These are phyloP conservation scores for Camponotus fellah DNA, from an alignment of 2,888 invertebrate species.

Conservation along the genomic window DNA sequence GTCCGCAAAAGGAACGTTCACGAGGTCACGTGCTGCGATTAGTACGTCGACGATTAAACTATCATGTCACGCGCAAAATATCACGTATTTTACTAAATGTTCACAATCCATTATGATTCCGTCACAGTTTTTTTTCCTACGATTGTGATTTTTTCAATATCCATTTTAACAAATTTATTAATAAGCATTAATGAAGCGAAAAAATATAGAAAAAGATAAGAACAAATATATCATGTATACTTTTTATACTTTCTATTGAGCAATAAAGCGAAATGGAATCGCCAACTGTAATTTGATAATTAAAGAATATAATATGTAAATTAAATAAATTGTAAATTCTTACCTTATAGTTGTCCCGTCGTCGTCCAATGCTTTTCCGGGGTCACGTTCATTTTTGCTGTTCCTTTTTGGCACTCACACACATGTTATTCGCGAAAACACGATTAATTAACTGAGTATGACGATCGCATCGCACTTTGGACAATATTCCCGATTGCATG, in stretches of 20 bases:
- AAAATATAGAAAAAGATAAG: neutral
- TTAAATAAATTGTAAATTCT: neutral
- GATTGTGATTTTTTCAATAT: neutral
- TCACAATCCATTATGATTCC: neutral
- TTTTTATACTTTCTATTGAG: neutral
- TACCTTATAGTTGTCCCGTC: neutral
- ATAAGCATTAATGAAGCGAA: neutral
- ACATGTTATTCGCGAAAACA: neutral
- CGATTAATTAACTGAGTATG: neutral
- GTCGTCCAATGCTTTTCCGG: neutral
- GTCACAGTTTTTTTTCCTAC: neutral
- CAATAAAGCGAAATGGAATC: neutral
- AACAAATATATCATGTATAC: neutral
- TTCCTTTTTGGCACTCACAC: neutral
- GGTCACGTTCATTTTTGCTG: neutral
- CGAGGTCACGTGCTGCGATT: constrained; percentile 37
- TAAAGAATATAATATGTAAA: neutral
- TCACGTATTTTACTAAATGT: neutral
- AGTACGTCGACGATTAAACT: constrained; percentile 41
- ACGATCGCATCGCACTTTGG: neutral
- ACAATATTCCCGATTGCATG: neutral
- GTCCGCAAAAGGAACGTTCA: constrained; percentile 14
- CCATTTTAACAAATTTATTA: neutral
- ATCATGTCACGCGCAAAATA: constrained; percentile 25
- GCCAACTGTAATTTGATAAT: neutral